These are phyloP conservation scores for Gymnorhina tibicen DNA, from an alignment of 2,113 vertebrate genomes.

Conservation along the genomic window DNA sequence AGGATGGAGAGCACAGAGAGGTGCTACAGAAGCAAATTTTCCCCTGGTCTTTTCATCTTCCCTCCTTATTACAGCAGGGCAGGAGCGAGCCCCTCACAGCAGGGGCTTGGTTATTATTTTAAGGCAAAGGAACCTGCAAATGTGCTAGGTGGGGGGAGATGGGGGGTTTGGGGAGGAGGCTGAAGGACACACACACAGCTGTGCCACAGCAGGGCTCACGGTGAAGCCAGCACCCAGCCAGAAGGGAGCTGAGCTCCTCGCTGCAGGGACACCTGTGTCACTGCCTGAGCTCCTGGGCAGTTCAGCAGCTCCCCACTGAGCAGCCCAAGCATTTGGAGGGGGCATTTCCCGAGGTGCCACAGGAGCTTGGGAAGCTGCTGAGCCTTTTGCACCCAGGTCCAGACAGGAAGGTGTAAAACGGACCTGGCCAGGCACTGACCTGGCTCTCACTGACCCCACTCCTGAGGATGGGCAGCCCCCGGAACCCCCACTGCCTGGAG, in stretches of 20 bases:
- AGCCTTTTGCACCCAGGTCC: not conserved
- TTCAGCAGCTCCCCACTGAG: fast-evolving
- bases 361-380: not conserved
- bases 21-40: not conserved
- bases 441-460: not conserved
- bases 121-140: not conserved
- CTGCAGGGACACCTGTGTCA: not conserved
- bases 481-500: not conserved
- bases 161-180: not conserved
- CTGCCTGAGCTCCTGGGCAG: not conserved
- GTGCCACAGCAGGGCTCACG: not conserved
- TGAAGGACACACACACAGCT: not conserved
- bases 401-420: not conserved
- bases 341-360: not conserved
- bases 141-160: not conserved
- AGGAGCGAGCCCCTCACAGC: fast-evolving
- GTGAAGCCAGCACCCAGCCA: not conserved
- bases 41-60: not conserved
- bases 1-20: not conserved
- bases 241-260: not conserved
- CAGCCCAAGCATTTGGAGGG: not conserved
- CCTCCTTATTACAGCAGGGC: not conserved
- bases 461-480: fast-evolving
- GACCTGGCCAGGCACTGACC: not conserved
- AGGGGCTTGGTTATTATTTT: not conserved